Base-by-base conservation (phyloP, 2,888 invertebrate species). In the Chromoteleia sp. region DNA sequence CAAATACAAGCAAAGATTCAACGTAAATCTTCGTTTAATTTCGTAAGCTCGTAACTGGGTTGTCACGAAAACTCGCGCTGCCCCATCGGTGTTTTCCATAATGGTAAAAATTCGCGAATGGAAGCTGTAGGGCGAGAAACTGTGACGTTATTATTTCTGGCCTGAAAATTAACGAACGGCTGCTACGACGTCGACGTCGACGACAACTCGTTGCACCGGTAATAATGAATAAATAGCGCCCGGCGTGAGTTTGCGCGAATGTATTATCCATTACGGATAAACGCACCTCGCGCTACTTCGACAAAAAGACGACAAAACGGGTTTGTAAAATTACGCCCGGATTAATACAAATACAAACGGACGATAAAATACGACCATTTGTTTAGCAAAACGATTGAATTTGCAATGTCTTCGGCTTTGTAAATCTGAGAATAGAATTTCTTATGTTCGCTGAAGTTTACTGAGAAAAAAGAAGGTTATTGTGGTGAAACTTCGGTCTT, bases 131-230 rank as follows among this genome's bases (percentile, higher is more conserved):
- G 6, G 30, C 65, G 41, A 54, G 43, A 52, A 76, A 15, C 50
- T 52, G 58, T 67, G 65, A 50, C 67, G n/a, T n/a, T n/a, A 75
- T 67, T 76, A 76, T 76, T 68, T 52, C 25, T 59, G 54, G 52
- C 61, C 52, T 70, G 25, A 43, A 68, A 77, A 77, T 77, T 77
- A 77, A 77, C 61, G 45, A 70, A 70, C 67, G 30, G 21, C 50
- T 50, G 41, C 14, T 17, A 21, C 36, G 45, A 30, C 30, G 10
- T 17, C 63, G 54, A 39, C 59, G 33, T 29, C n/a, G n/a, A n/a
- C 71, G 59, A 25, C 59, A 58, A 70, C 48, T 58, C 50, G 56
- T 33, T 14, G 56, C 21, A 50, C 50, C 41, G 43, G 75, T 59
- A 68, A 77, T 68, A 65, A 52, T 68, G 68, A 68, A 77, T 67